phyloP scores from a whole-genome alignment of 1,140 invertebrate species.

The Lordiphosa mommai region DNA sequence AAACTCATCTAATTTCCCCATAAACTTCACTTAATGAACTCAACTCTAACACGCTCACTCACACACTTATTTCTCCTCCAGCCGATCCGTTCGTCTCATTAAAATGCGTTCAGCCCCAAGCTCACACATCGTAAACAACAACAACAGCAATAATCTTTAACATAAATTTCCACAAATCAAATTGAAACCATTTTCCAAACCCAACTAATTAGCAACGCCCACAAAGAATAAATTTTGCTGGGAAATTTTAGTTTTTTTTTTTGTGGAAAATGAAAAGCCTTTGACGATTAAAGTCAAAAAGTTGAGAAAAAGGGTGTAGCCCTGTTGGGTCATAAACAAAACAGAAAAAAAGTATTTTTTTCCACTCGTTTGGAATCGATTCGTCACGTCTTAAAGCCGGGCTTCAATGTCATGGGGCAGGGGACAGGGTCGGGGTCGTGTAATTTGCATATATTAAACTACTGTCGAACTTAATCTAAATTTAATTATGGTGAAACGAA shows the following conservation, averaged over 20 bases:
- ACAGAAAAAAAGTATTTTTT: slow-evolving; percentile 44
- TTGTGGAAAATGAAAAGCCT: slow-evolving; percentile 64
- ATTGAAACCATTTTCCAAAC: slow-evolving; percentile 66
- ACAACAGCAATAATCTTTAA: slow-evolving; percentile 39
- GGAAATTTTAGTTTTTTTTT: slow-evolving; percentile 8
- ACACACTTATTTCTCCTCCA: background rate
- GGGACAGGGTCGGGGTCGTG: slow-evolving; percentile 24
- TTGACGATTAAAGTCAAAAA: slow-evolving; percentile 67
- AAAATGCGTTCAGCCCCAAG: slow-evolving; percentile 66
- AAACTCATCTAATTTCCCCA: no score
- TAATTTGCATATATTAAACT: slow-evolving; percentile 77
- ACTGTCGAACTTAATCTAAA: slow-evolving; percentile 71
- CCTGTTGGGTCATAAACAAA: slow-evolving; percentile 49
- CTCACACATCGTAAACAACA: slow-evolving; percentile 67
- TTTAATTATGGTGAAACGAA: slow-evolving; percentile 71
- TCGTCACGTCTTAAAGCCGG: slow-evolving; percentile 61
- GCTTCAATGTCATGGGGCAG: slow-evolving; percentile 61
- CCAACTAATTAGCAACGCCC: slow-evolving; percentile 70
- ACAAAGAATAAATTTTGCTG: slow-evolving; percentile 43
- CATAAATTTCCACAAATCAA: slow-evolving; percentile 76
- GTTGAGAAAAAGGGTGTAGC: slow-evolving; percentile 69
- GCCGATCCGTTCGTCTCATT: slow-evolving; percentile 32
- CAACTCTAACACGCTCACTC: background rate
- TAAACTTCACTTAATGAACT: slow-evolving; percentile 1
- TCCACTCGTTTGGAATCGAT: slow-evolving; percentile 66